Evolutionary conservation across 2,888 invertebrate species (phyloP), one percentile per base, ranked within the genome.

Genomic region (Caenorhabditis auriculariae): DNA sequence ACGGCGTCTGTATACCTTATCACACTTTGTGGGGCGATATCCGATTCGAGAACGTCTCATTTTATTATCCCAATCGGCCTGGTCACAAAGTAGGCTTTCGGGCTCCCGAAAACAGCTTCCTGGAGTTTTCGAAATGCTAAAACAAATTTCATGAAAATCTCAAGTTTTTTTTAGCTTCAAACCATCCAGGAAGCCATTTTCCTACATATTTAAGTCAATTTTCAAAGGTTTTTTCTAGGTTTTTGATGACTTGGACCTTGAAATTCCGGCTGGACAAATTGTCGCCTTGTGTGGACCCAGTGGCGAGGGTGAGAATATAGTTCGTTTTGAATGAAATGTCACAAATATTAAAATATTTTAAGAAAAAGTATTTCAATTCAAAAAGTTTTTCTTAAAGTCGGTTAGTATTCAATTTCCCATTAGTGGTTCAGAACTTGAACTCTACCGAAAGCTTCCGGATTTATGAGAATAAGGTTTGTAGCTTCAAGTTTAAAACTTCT

Each of bases 211-310:
- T 32, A 32, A 12, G 9, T 12, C 9, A 32, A 12, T n/a, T 32
- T 12, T 12, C 9, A 32, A 12, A 12, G 9, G 7, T 41, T 41
- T 5, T 19, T 49, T 23, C 19, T 21, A 42, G 27, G 88, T 94
- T n/a, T 83, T 96, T 43, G 88, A 89, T 63, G 86, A 91, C 75
- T 91, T 96, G 80, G 89, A 87, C 78, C 83, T 96, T 49, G 86
- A 85, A 52, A 87, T 96, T 72, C 90, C 90, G 0, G 88, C 90
- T 4, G 94, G 94, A 0, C 89, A 89, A 83, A 90, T 92, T 0
- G 88, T 93, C 0, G 95, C 95, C 0, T 87, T 96, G 32, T 93
- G 93, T 27, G 93, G 95, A 0, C 87, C 90, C 0, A 93, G 93
- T 38, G 95, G 95, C 2, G 91, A 91, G 80, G 94, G 93, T 83